Evolutionary conservation across 2,797 vertebrate genomes (phyloP), one percentile per base, ranked within the genome.

Genomic region (Phoxinus dragarum): DNA sequence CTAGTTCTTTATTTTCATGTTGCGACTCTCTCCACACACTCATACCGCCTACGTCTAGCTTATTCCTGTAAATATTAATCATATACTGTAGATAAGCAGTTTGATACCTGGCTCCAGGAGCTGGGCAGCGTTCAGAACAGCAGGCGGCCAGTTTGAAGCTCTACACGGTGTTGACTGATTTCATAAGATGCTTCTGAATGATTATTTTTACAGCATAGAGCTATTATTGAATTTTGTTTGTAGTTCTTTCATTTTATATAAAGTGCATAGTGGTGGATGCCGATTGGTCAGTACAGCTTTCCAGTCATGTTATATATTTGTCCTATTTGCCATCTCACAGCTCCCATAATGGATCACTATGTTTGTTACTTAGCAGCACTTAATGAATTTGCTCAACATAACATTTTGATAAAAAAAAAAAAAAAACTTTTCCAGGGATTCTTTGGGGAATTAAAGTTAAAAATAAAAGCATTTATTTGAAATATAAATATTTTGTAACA

Each of bases 11-110:
- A 54, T 56, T 79, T 86, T n/a, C 79, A 44, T 85, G 34, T 54
- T 79, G 61, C 17, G 38, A 71, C 42, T 47, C 56, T 27, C 5
- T 82, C 40, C 36, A 49, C 31, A 59, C 21, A 1, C 73, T 52
- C 17, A 27, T 61, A 61, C 38, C 19, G 2, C 34, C 76, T 34
- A 44, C 27, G 8, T 34, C 68, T 73, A 52, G 31, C 64, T 68
- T 38, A 52, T 67, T 64, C 31, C 27, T 78, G 71, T 84, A 83
- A 86, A 90, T 90, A 86, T 88, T 88, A 42, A 59, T 81, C 69
- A 81, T 42, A 40, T 49, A 23, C 38, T 78, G 73, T 86, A 88
- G 88, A 81, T 82, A 64, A 81, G 87, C 76, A 68, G n/a, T 89
- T 80, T 76, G 77, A 86, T 89, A 88, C 85, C 78, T 69, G 72